A percentile compares a stretch with the other conserved stretches of the same genome.
phyloP scores from a whole-genome alignment of 1,140 invertebrate genomes.

The Ceratina australensis region DNA sequence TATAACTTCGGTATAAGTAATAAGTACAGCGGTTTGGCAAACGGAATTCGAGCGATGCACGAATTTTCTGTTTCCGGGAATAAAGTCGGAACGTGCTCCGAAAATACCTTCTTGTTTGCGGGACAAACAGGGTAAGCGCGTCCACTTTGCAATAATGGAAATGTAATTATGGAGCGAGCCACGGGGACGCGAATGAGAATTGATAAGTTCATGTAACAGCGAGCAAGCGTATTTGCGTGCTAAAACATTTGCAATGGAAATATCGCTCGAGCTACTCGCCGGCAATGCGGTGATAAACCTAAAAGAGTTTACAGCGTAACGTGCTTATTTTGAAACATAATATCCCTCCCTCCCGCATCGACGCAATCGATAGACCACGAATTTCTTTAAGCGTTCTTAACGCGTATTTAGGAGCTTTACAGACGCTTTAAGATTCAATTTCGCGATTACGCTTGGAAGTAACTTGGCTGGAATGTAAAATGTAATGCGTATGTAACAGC shows the following conservation, averaged over 20 bases:
- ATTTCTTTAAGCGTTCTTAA: no score
- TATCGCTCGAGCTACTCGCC: background rate
- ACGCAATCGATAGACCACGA: no score
- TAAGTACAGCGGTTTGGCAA: background rate
- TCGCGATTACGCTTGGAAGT: no score
- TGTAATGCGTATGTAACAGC: background rate
- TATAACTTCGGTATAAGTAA: background rate
- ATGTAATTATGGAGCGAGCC: background rate
- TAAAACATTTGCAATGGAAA: conserved; percentile 37
- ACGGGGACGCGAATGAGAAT: background rate
- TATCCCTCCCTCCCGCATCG: no score
- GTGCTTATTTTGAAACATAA: background rate
- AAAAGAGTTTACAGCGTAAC: conserved; percentile 4
- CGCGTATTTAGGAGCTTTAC: no score
- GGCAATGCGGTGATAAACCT: conserved; percentile 1
- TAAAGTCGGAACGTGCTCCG: no score
- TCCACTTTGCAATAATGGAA: background rate
- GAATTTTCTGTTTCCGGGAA: background rate
- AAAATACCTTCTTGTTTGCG: background rate
- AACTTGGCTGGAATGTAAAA: no score
- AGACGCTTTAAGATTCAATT: no score
- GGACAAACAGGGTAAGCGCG: background rate
- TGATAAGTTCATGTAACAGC: background rate
- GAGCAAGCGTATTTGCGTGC: background rate
- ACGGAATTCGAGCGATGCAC: background rate